These are phyloP conservation scores for Galemys pyrenaicus DNA, from an alignment of 2,113 vertebrate species.

Conservation along the genomic window DNA sequence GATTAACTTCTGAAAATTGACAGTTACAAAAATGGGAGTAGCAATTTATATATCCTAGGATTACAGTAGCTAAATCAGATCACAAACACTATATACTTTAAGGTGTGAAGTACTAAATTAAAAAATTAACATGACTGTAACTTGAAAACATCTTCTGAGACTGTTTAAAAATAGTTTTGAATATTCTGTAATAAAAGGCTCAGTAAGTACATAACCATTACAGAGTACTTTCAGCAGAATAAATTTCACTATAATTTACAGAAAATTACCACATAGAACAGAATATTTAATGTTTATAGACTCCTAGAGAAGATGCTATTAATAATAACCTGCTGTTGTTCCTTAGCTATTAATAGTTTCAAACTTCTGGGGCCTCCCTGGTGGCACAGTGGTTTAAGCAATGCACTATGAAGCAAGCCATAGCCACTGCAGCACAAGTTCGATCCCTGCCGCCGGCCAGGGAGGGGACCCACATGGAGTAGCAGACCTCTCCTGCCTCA, in stretches of 20 bases:
- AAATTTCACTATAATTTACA: slow-evolving; percentile 27
- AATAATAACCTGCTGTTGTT: slow-evolving; percentile 27
- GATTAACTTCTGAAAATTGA: slow-evolving; percentile 2
- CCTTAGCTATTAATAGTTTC: background rate
- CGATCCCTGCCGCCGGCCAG: too few species aligned
- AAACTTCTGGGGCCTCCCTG: too few species aligned
- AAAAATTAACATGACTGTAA: slow-evolving; percentile 36
- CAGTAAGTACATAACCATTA: background rate
- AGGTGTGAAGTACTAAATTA: background rate
- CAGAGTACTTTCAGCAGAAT: background rate
- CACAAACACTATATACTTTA: background rate
- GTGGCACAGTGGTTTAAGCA: too few species aligned
- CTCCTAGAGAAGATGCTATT: background rate
- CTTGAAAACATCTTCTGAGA: background rate
- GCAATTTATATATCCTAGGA: background rate
- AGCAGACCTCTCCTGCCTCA: too few species aligned
- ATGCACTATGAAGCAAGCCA: too few species aligned
- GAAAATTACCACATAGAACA: slow-evolving; percentile 29
- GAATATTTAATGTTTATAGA: background rate
- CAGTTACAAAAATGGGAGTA: slow-evolving; percentile 16
- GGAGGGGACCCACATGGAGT: too few species aligned
- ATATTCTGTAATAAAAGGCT: background rate
- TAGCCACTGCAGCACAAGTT: too few species aligned
- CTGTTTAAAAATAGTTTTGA: slow-evolving; percentile 9
- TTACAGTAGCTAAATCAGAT: slow-evolving; percentile 34